Conservation (phyloP, 2,113 vertebrate species). For the Capreolus pygargus region DNA sequence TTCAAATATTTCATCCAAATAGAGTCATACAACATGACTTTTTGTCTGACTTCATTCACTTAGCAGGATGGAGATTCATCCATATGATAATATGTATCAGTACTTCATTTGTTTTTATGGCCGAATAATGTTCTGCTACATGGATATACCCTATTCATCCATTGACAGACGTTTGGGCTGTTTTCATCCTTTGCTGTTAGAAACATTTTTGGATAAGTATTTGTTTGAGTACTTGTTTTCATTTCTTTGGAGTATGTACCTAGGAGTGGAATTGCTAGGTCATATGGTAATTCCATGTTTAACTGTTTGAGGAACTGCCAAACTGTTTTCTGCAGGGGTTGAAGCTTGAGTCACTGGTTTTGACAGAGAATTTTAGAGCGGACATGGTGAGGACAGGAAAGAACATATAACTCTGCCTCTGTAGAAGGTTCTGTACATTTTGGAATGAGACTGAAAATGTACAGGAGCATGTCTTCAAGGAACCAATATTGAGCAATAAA, state of each 20-base stretch:
- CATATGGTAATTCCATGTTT: not conserved
- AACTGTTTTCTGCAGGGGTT: not conserved
- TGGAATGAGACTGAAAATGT: not conserved
- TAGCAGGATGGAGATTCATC: not conserved
- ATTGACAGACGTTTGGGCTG: not conserved
- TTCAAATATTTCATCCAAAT: not conserved
- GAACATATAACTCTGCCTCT: not conserved
- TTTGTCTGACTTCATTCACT: not conserved
- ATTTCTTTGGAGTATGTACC: not conserved
- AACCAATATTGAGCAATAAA: not conserved
- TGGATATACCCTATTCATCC: not conserved
- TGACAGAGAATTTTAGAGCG: not conserved
- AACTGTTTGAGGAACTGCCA: not conserved
- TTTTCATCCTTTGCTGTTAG: not conserved
- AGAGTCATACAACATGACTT: not conserved
- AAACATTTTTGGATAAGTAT: not conserved
- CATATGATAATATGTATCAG: not conserved
- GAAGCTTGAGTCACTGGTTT: not conserved
- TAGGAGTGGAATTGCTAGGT: not conserved
- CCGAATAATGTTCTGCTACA: not conserved
- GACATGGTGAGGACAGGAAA: not conserved
- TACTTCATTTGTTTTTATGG: not conserved
- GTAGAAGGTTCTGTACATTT: not conserved
- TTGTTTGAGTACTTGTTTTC: conserved; percentile 11
- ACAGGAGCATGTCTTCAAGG: not conserved